These are phyloP conservation scores for Leptodactylus fallax DNA, from an alignment of 2,797 vertebrate species.

Conservation along the genomic window DNA sequence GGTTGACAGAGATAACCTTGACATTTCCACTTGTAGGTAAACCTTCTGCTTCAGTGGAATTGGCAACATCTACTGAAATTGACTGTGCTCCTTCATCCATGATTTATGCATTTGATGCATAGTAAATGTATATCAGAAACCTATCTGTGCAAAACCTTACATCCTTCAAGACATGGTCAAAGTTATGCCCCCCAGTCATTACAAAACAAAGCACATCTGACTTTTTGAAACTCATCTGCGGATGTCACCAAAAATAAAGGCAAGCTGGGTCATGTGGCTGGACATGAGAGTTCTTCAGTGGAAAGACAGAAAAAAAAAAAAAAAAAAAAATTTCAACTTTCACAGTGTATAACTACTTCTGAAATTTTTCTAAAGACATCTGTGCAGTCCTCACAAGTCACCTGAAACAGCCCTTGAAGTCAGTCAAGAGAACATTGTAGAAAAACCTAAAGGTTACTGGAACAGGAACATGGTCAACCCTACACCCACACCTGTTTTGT, in stretches of 20 bases:
- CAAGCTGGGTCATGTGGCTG: constrained; percentile 74
- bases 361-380: not conserved
- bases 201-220: constrained; percentile 66
- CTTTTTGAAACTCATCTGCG: constrained; percentile 70
- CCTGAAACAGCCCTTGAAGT: constrained; percentile 55
- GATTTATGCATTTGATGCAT: constrained; percentile 92
- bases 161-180: constrained; percentile 69
- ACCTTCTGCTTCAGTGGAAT: constrained; percentile 77
- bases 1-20: constrained; percentile 89
- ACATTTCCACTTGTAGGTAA: constrained; percentile 73
- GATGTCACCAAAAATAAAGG: constrained; percentile 70
- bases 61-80: constrained; percentile 65
- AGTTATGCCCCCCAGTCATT: constrained; percentile 58
- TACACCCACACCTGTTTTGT: not conserved
- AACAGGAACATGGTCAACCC: constrained; percentile 16
- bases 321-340: not conserved
- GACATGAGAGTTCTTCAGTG: constrained; percentile 72
- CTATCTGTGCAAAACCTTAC: constrained; percentile 49
- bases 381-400: constrained; percentile 74
- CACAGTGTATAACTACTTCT: not conserved
- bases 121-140: constrained; percentile 76
- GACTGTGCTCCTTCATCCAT: constrained; percentile 71
- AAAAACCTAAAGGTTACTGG: not conserved
- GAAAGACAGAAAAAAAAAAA: constrained; percentile 56
- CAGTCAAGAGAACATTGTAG: not conserved